phyloP scores from a whole-genome alignment of 1,140 invertebrate species.

The Drosophila subobscura region DNA sequence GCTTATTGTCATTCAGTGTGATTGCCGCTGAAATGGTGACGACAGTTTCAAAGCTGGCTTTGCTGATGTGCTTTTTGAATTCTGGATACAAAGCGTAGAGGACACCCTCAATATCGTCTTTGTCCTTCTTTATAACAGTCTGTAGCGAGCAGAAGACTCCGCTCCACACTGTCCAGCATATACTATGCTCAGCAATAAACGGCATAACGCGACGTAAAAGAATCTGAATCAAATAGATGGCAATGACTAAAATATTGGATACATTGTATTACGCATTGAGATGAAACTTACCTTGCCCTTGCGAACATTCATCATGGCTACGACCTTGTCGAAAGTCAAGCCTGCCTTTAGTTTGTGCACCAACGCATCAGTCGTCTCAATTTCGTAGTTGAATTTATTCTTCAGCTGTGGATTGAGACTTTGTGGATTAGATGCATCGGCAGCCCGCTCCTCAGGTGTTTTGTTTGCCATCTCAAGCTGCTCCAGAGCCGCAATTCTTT shows the following conservation, averaged over 20 bases:
- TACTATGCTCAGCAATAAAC: conserved; percentile 83
- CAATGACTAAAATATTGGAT: no score
- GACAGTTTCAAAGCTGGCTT: conserved; percentile 73
- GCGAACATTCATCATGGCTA: conserved; percentile 88
- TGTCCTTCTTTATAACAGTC: conserved; percentile 82
- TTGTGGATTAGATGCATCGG: conserved; percentile 80
- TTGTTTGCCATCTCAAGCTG: conserved; percentile 83
- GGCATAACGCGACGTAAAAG: conserved; percentile 86
- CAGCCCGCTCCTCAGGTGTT: conserved; percentile 65
- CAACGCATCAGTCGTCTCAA: conserved; percentile 83
- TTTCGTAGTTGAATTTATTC: conserved; percentile 79
- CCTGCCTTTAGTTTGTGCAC: conserved; percentile 87
- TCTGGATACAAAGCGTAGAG: conserved; percentile 85
- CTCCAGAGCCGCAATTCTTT: conserved; percentile 84
- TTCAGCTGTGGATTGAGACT: conserved; percentile 83
- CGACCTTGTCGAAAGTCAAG: conserved; percentile 87
- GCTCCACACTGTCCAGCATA: conserved; percentile 85
- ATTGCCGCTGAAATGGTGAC: conserved; percentile 69
- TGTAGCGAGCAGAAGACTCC: conserved; percentile 85
- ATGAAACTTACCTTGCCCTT: conserved; percentile 87
- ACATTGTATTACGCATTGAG: background rate
- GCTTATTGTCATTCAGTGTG: conserved; percentile 74
- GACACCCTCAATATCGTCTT: conserved; percentile 85
- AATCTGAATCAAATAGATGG: conserved; percentile 76
- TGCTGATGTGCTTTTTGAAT: conserved; percentile 84